Base-by-base conservation (phyloP, 2,888 invertebrate species). In the Liopterus haemorrhoidalis region DNA sequence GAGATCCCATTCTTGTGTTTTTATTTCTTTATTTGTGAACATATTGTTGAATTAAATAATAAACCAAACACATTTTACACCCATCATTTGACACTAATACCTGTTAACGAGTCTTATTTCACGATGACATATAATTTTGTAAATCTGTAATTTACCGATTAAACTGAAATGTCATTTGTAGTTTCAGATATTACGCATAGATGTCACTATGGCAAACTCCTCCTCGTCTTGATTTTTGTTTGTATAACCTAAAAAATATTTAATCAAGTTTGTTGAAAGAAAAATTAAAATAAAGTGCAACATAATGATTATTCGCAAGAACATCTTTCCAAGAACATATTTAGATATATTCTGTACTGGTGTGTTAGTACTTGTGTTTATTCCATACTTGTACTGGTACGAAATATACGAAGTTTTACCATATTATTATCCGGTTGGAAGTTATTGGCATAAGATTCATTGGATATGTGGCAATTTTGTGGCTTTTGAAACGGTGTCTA, bases 381-480 rank as follows among this genome's bases (percentile, higher is more conserved):
- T 84, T 49, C 85, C 85, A 43, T 56, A 72, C 5, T 76, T 82
- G 43, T 79, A 81, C 56, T 79, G 80, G 68, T 86, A 85, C 63
- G 85, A 87, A 67, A 60, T 90, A 11, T 82, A 80, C 60, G 61
- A 86, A 21, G 85, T 91, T 3, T 60, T 91, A 50, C 89, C 90
- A 2, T 70, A 72, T 45, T 70, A 85, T 35, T 78, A 80, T 60
- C 67, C 70, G 53, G 63, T 67, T 52, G 76, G 75, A 64, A 72
- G 74, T 16, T 54, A 66, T 5, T 67, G 62, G 57, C 79, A 71
- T 68, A 72, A 67, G 27, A 66, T 76, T 36, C 83, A 81, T 64
- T 79, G 79, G 59, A 58, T 73, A 12, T 67, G 74, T 52, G 83
- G 84, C 28, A 71, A 78, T 25, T 88, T 86, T 62, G 66, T 92